Percentiles rank a stretch among this genome's conserved stretches.
Conservation (phyloP, 2,888 invertebrate genomes). For the Cremastobaeus sp. region DNA sequence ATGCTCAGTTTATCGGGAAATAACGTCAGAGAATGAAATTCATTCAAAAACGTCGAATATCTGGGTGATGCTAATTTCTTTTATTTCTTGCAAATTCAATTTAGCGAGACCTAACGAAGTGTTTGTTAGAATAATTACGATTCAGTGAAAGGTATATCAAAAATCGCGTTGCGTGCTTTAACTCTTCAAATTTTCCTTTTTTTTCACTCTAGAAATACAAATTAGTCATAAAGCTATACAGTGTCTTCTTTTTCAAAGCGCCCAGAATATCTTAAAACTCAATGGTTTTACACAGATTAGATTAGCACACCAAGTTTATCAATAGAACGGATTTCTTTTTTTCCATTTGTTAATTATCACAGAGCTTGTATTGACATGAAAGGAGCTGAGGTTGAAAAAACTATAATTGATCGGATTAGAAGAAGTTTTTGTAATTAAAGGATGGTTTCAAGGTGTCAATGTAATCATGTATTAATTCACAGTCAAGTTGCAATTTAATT, state of each 20-base stretch:
- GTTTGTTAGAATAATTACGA: constrained; percentile 33
- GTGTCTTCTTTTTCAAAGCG: constrained; percentile 3
- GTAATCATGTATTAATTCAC: background rate
- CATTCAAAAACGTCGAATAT: background rate
- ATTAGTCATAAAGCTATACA: constrained; percentile 17
- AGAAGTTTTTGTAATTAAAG: background rate
- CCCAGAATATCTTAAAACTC: constrained; percentile 7
- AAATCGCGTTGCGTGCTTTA: constrained; percentile 3
- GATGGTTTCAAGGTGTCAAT: constrained; percentile 5
- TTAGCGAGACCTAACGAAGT: constrained; percentile 23
- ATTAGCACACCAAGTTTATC: constrained; percentile 5
- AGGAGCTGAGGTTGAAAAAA: background rate
- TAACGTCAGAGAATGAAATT: background rate
- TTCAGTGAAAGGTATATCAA: constrained; percentile 8
- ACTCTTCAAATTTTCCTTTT: constrained; percentile 7
- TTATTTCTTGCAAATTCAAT: constrained; percentile 24
- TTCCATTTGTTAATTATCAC: constrained; percentile 1
- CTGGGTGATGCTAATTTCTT: constrained; percentile 20
- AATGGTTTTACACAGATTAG: no score
- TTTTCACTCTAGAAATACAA: constrained; percentile 11
- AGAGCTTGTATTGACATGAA: background rate
- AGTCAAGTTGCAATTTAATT: constrained; percentile 7
- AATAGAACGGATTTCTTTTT: constrained; percentile 2
- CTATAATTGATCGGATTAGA: no score
- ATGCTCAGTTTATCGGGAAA: constrained; percentile 4